Conservation (phyloP, 1,140 invertebrate genomes). For the Dendroctonus valens region DNA sequence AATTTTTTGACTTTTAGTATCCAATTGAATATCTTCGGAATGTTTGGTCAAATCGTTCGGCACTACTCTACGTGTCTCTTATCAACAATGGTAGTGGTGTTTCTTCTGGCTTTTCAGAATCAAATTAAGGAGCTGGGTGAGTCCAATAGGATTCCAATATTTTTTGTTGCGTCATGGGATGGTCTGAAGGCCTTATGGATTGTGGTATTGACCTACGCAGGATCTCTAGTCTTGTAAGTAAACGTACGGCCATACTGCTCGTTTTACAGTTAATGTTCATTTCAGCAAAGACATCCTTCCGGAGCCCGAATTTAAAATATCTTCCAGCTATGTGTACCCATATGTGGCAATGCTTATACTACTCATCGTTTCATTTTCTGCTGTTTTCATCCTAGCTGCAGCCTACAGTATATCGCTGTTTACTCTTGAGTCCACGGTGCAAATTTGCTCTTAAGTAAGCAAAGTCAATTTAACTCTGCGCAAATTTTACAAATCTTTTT, state of each 20-base stretch:
- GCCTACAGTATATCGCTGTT: constrained; percentile 54
- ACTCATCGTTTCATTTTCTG: constrained; percentile 51
- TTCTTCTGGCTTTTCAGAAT: constrained; percentile 49
- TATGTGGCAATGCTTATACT: constrained; percentile 49
- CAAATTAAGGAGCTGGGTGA: constrained; percentile 45
- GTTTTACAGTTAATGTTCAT: constrained; percentile 17
- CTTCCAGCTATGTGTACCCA: constrained; percentile 45
- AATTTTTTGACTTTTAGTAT: constrained; percentile 46
- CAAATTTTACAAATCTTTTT: constrained; percentile 15
- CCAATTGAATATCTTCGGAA: constrained; percentile 41
- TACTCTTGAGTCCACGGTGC: constrained; percentile 58
- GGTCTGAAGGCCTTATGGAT: constrained; percentile 50
- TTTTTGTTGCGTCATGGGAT: constrained; percentile 49
- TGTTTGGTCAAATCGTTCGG: constrained; percentile 49
- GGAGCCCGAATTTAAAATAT: constrained; percentile 40
- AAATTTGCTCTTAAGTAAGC: constrained; percentile 57
- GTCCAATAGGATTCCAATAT: constrained; percentile 40
- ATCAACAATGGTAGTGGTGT: constrained; percentile 49
- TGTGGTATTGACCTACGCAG: background rate
- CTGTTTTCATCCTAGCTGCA: constrained; percentile 53
- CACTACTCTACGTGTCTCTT: constrained; percentile 50
- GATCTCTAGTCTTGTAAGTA: constrained; percentile 2
- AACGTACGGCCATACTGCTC: background rate
- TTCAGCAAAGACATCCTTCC: constrained; percentile 33
- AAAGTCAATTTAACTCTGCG: background rate